Evolutionary conservation across 2,888 invertebrate species (phyloP), one percentile per base, ranked within the genome.

Genomic region (Emesis russula): DNA sequence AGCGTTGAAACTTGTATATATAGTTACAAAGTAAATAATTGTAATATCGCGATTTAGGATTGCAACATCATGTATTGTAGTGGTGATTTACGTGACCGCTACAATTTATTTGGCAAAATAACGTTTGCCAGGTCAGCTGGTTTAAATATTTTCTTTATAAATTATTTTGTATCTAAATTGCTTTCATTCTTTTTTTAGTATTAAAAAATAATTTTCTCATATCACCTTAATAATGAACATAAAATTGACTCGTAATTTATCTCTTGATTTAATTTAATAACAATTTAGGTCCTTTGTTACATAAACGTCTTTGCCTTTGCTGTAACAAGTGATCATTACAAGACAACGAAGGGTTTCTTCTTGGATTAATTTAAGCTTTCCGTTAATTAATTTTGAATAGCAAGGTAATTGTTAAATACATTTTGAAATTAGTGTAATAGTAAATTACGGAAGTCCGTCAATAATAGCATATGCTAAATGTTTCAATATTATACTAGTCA

Each of bases 301-400:
- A 68, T 68, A 68, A 68, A 31, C 13, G 4, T 48, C 48, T 33
- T 68, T 33, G 33, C 33, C 68, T 68, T 68, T 68, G 68, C 68
- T 33, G 15, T 13, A 68, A 68, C 68, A 33, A 68, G 68, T 68
- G 33, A 68, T 68, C 6, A 66, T 66, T 25, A 68, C 15, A 68
- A 11, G 68, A 13, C 33, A 68, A 68, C 68, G 68, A 33, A 25
- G 33, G 68, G 68, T 68, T 68, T 68, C 68, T 68, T 68, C 68
- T 33, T 13, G 68, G 33, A 33, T 68, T 68, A 68, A 33, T 68
- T 66, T 66, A 33, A 33, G 33, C 33, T 68, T 58, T 33, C 68
- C 33, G 68, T 68, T 33, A 33, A 33, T 68, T 68, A 68, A 68
- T 68, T 68, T 68, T 31, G 15, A 68, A 68, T 33, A 15, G 33